Evolutionary conservation across 2,113 vertebrate species (phyloP).

Genomic region (Lophochroa leadbeateri): DNA sequence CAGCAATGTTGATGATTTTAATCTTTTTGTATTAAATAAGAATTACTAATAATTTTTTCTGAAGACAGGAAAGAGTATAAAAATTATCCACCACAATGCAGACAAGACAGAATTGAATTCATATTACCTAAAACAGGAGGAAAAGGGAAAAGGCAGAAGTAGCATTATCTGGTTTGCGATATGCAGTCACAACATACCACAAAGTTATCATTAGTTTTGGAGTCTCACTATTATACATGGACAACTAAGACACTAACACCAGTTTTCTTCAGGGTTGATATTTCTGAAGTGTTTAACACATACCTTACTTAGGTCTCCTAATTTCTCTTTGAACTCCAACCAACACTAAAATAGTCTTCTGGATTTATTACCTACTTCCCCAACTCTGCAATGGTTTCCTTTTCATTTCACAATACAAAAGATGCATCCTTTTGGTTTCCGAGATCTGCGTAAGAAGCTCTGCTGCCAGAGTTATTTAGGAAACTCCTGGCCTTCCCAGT

Average conservation of each 20-base stretch:
- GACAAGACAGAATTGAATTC: background rate
- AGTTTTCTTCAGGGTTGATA: background rate
- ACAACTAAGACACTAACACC: background rate
- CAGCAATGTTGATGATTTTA: background rate
- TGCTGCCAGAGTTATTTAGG: background rate
- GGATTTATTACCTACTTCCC: background rate
- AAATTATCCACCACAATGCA: background rate
- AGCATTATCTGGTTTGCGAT: background rate
- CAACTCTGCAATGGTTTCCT: background rate
- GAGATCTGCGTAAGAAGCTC: background rate
- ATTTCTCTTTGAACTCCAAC: background rate
- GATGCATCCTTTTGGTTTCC: background rate
- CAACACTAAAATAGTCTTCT: background rate
- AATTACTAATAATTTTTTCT: background rate
- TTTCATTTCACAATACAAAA: background rate
- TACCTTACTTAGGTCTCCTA: background rate
- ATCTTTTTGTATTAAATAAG: background rate
- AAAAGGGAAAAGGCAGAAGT: background rate
- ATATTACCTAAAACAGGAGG: background rate
- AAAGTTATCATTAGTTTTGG: background rate
- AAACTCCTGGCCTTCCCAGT: rapidly evolving
- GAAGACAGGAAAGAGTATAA: background rate
- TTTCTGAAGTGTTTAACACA: background rate
- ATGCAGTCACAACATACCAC: background rate
- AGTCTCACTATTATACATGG: background rate